A percentile compares a stretch with the other conserved stretches of the same genome.
Evolutionary conservation across 2,113 vertebrate genomes (phyloP).

Genomic region (Colossoma macropomum): DNA sequence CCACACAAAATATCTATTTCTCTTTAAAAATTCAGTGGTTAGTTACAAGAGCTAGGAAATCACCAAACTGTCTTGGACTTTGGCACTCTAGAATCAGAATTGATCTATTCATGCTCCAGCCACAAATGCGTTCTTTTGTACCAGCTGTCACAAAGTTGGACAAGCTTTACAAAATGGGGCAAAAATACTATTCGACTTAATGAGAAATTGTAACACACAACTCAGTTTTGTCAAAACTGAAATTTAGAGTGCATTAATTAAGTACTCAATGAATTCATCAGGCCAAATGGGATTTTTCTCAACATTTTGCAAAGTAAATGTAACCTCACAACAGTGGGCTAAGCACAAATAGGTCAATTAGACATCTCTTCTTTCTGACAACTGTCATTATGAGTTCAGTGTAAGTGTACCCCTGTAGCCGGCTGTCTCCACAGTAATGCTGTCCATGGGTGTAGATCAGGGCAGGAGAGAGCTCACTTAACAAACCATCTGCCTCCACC

Average conservation of each 20-base stretch:
- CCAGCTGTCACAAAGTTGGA: no score
- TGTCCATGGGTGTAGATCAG: conserved; percentile 83
- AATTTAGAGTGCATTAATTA: no score
- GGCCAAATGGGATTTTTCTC: no score
- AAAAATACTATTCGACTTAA: no score
- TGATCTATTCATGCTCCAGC: neutral
- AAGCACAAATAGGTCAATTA: neutral
- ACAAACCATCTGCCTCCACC: conserved; percentile 75
- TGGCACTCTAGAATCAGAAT: neutral
- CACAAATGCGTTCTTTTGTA: no score
- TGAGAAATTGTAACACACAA: no score
- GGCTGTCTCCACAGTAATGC: conserved; percentile 89
- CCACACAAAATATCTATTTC: neutral
- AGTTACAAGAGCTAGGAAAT: neutral
- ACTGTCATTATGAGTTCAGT: neutral
- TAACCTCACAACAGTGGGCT: neutral
- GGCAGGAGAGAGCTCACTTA: conserved; percentile 84
- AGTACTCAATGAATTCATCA: no score
- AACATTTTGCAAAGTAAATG: no score
- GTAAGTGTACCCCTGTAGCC: conserved; percentile 75
- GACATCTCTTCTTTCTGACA: neutral
- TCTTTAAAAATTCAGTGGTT: no score
- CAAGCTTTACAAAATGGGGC: no score
- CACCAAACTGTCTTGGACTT: neutral
- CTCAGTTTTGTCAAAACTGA: no score